Evolutionary conservation across 2,888 invertebrate species (phyloP), one percentile per base, ranked within the genome.

Genomic region (Camponotus fellah): DNA sequence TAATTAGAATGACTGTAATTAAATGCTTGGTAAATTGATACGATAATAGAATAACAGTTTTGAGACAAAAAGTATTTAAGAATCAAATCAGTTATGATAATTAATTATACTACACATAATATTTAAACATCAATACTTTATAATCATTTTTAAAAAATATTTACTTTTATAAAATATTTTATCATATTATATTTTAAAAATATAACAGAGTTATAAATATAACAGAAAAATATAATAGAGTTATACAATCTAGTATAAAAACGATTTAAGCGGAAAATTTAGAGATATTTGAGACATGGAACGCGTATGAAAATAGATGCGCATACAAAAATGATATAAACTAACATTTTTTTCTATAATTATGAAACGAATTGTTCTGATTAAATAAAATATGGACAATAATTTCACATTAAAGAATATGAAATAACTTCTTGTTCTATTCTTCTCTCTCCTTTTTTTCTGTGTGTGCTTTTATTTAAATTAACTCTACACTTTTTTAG

Each of bases 371-470:
- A 21, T 68, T 58, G 32, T 56, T 32, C 43, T 12, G 9, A 32
- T 76, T 10, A 26, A 66, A 65, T 26, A 32, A n/a, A 53, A 40
- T 66, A 12, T 49, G 26, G 9, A 49, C 26, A 14, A 14, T 14
- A 6, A 9, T 43, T 40, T 66, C 6, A 4, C 43, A 58, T 43
- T 21, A 32, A 10, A 56, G 3, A 46, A 56, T 14, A 8, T 65
- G 14, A 76, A 76, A 77, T 65, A 37, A 49, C n/a, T 2, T n/a
- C n/a, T n/a, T n/a, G n/a, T n/a, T n/a, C n/a, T 6, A 12, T 66
- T 17, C 26, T 75, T 56, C n/a, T n/a, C 8, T n/a, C n/a, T 53
- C 8, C n/a, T 53, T n/a, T 53, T n/a, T n/a, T 46, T 46, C 3
- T 49, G n/a, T 53, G 8, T 17, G 17, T 53, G 12, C 9, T n/a